Evolutionary conservation across 2,888 invertebrate genomes (phyloP).

Genomic region (Cryptocheilus praepositus): DNA sequence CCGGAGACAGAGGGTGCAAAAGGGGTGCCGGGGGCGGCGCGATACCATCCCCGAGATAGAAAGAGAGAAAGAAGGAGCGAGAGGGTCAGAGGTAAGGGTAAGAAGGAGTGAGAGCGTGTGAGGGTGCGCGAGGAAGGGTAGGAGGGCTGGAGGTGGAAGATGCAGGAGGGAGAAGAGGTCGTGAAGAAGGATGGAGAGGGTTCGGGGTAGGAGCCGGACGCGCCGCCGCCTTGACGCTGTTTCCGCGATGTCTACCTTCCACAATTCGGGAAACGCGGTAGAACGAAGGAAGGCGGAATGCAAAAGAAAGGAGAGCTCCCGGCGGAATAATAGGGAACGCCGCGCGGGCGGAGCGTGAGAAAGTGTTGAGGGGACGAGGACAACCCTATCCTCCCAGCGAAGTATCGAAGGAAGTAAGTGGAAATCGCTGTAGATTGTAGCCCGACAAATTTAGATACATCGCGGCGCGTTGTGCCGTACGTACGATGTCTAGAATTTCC

Average conservation of each 20-base stretch:
- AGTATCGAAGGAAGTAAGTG: slow-evolving; percentile 61
- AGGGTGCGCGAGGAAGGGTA: slow-evolving; percentile 27
- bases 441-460: slow-evolving; percentile 52
- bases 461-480: slow-evolving; percentile 15
- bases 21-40: slow-evolving; percentile 45
- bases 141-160: slow-evolving; percentile 35
- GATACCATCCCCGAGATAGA: slow-evolving; percentile 48
- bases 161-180: slow-evolving; percentile 12
- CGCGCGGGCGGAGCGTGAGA: slow-evolving; percentile 24
- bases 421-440: slow-evolving; percentile 64
- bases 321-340: slow-evolving; percentile 12
- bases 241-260: slow-evolving; percentile 45
- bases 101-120: slow-evolving; percentile 17
- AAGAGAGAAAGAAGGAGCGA: slow-evolving; percentile 27
- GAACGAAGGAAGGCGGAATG: slow-evolving; percentile 36
- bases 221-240: slow-evolving; percentile 61
- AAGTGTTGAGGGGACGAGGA: neutral
- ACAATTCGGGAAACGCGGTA: slow-evolving; percentile 38
- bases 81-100: slow-evolving; percentile 23
- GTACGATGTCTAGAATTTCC: slow-evolving; percentile 39
- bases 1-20: slow-evolving; percentile 50
- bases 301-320: slow-evolving; percentile 34
- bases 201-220: slow-evolving; percentile 36
- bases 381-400: slow-evolving; percentile 37
- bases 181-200: slow-evolving; percentile 9